Conservation (phyloP, 2,888 invertebrate genomes). For the Thera obeliscata region DNA sequence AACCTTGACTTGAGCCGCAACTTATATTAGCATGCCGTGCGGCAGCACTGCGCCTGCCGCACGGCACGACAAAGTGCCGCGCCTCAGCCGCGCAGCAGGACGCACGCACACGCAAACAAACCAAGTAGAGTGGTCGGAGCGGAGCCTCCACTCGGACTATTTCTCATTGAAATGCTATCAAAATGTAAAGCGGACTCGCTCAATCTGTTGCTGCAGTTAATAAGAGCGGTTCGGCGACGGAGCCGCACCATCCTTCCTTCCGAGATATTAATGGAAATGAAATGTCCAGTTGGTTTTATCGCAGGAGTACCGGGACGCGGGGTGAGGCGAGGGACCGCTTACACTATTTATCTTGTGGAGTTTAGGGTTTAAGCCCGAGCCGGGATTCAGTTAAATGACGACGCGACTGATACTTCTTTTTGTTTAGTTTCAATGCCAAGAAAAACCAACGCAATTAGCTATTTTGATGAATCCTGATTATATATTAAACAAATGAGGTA, state of each 20-base stretch:
- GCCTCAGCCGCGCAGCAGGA: neutral
- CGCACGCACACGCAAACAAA: neutral
- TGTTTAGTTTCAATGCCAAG: neutral
- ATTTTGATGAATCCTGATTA: neutral
- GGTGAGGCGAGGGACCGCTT: neutral
- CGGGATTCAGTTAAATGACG: slow-evolving; percentile 12
- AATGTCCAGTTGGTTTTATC: slow-evolving; percentile 15
- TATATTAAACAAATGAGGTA: neutral
- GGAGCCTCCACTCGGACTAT: too few relatives aligned
- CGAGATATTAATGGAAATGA: slow-evolving; percentile 15
- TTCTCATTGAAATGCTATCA: neutral
- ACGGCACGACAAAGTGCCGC: neutral
- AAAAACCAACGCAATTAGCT: neutral
- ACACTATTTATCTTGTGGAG: slow-evolving; percentile 22
- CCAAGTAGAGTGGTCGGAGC: too few relatives aligned
- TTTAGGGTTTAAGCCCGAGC: slow-evolving; percentile 13
- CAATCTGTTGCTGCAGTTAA: neutral
- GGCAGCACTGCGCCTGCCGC: neutral
- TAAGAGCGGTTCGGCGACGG: slow-evolving; percentile 1
- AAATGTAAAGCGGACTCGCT: neutral
- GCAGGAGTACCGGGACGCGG: neutral
- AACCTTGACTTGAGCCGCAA: too few relatives aligned
- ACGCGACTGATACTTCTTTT: slow-evolving; percentile 3
- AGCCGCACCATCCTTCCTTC: slow-evolving; percentile 6
- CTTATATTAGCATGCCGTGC: neutral